These are phyloP conservation scores for Coremacera marginata DNA, from an alignment of 2,888 invertebrate species.

Conservation along the genomic window DNA sequence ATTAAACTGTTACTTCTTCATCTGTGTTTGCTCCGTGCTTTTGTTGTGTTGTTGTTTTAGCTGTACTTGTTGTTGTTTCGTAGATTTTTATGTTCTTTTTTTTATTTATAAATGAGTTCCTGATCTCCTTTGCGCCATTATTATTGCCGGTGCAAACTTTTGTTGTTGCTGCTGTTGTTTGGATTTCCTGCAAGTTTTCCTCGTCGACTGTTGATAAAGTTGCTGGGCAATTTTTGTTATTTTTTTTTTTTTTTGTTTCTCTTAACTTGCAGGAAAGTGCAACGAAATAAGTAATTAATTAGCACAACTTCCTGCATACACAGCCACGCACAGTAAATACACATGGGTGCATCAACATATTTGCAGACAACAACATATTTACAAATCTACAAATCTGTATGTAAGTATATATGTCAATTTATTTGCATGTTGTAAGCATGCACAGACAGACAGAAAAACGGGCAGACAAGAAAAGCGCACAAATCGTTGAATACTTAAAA, in stretches of 20 bases:
- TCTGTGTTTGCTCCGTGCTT: conserved; percentile 32
- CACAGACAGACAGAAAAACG: no score
- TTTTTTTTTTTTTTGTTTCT: neutral
- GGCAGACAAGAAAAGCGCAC: neutral
- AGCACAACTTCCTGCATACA: conserved; percentile 37
- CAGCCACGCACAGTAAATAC: neutral
- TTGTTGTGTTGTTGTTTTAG: conserved; percentile 32
- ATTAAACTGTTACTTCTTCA: conserved; percentile 44
- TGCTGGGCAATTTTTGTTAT: neutral
- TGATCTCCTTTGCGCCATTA: conserved; percentile 37
- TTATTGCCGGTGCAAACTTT: conserved; percentile 2
- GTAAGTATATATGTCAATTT: no score
- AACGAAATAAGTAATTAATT: conserved; percentile 51
- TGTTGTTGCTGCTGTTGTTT: conserved; percentile 3
- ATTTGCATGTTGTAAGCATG: no score
- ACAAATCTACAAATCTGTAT: neutral
- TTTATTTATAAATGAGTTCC: conserved; percentile 41
- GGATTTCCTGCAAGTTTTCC: neutral
- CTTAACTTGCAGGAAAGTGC: conserved; percentile 21
- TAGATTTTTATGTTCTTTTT: neutral
- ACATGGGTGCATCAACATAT: neutral
- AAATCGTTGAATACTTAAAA: no score
- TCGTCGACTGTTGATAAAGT: neutral
- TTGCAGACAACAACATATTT: neutral
- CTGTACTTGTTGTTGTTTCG: conserved; percentile 21